Conservation (phyloP, 2,113 vertebrate genomes). For the Hemiprocne comata region DNA sequence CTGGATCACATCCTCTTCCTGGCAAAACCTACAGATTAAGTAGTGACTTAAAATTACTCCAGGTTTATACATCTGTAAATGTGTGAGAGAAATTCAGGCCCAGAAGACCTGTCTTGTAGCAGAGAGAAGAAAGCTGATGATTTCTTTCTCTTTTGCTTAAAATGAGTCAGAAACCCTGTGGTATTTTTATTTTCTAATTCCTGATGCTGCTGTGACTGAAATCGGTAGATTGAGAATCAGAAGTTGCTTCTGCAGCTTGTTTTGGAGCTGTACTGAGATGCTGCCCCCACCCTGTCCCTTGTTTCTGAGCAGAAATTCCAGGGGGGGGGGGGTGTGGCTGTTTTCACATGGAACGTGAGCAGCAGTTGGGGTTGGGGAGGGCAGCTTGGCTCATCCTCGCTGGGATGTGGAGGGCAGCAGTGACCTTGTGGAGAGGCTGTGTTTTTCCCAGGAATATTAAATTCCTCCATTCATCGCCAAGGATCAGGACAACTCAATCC, state of each 20-base stretch:
- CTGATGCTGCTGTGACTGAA: not conserved
- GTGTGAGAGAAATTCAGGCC: not conserved
- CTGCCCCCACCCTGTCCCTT: not conserved
- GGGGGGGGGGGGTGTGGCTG: too few species aligned
- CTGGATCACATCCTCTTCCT: not conserved
- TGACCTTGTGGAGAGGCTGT: rapidly evolving
- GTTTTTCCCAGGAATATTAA: not conserved
- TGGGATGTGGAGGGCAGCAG: rapidly evolving
- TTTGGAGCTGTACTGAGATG: not conserved
- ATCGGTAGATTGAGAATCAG: too few species aligned
- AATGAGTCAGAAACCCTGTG: not conserved
- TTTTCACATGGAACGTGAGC: not conserved
- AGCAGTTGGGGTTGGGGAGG: not conserved
- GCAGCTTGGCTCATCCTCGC: not conserved
- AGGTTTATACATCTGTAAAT: not conserved
- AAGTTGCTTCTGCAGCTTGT: not conserved
- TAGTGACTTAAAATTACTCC: not conserved
- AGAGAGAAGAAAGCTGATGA: rapidly evolving
- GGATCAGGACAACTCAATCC: not conserved
- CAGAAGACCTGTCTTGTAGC: not conserved
- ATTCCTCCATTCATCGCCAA: not conserved
- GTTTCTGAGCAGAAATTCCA: not conserved
- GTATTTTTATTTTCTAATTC: not conserved
- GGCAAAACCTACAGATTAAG: not conserved
- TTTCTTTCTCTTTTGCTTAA: not conserved